Percentiles rank a stretch among this genome's conserved stretches.
Conservation (phyloP, 2,797 vertebrate genomes). For the Enteromius fasciolatus region DNA sequence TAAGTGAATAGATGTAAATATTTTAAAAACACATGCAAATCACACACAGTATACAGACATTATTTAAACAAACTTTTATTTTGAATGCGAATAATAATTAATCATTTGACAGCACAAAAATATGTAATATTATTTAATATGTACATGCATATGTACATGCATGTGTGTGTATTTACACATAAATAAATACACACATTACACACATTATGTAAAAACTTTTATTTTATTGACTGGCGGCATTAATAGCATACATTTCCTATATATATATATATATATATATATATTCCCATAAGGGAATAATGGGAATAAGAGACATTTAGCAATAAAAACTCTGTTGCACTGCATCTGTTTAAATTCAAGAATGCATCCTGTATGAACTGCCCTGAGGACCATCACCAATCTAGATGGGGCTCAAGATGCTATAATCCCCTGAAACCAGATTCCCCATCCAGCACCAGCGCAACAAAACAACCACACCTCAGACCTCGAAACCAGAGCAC, state of each 20-base stretch:
- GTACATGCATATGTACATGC: no score
- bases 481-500: conserved; percentile 31
- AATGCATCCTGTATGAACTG: neutral
- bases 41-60: no score
- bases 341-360: neutral
- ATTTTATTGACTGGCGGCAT: no score
- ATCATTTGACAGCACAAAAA: no score
- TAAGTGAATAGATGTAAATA: no score
- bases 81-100: no score
- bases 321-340: neutral
- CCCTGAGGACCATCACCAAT: neutral
- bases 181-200: no score
- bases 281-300: neutral
- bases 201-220: no score
- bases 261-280: neutral
- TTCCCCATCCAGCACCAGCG: conserved; percentile 17
- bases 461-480: conserved; percentile 23
- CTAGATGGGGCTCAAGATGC: conserved; percentile 13
- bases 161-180: no score
- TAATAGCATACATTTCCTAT: neutral
- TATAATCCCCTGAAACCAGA: conserved; percentile 21
- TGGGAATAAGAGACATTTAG: neutral
- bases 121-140: no score
- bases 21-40: no score
- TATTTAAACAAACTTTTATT: no score